Evolutionary conservation across 2,113 vertebrate genomes (phyloP).

Genomic region (Sterrhoptilus dennistouni): DNA sequence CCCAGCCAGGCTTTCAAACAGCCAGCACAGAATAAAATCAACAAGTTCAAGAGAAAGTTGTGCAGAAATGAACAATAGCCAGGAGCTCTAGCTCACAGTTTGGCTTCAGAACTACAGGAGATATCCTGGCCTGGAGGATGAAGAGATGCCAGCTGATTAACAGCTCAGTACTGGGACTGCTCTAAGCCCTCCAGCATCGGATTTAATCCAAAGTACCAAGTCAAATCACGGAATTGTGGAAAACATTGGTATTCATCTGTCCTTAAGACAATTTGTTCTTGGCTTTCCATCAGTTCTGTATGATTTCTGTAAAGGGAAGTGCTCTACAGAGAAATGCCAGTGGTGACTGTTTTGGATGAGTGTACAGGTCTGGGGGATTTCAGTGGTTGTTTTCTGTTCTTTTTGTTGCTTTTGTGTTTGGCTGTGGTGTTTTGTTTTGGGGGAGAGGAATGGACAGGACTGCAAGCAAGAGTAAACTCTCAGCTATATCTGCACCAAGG

Average conservation of each 20-base stretch:
- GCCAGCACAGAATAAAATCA: neutral
- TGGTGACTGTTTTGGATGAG: neutral
- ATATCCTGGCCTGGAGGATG: neutral
- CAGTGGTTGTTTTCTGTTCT: accelerated
- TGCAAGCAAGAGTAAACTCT: neutral
- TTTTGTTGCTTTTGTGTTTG: accelerated
- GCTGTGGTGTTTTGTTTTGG: neutral
- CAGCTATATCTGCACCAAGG: neutral
- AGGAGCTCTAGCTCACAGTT: neutral
- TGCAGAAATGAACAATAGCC: neutral
- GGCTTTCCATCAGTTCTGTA: neutral
- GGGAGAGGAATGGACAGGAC: neutral
- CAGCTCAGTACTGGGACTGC: neutral
- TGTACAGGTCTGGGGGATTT: neutral
- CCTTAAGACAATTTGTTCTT: neutral
- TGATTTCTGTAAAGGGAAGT: neutral
- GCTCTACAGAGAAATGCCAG: neutral
- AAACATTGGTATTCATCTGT: neutral
- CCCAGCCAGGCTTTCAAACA: neutral
- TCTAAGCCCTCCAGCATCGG: neutral
- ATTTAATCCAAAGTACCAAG: neutral
- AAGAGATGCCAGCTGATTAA: neutral
- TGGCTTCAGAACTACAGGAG: neutral
- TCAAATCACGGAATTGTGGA: neutral
- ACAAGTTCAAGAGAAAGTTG: no score